A percentile compares a stretch with the other conserved stretches of the same genome.
Evolutionary conservation across 2,888 invertebrate species (phyloP).

Genomic region (Chalcosyrphus nemorum): DNA sequence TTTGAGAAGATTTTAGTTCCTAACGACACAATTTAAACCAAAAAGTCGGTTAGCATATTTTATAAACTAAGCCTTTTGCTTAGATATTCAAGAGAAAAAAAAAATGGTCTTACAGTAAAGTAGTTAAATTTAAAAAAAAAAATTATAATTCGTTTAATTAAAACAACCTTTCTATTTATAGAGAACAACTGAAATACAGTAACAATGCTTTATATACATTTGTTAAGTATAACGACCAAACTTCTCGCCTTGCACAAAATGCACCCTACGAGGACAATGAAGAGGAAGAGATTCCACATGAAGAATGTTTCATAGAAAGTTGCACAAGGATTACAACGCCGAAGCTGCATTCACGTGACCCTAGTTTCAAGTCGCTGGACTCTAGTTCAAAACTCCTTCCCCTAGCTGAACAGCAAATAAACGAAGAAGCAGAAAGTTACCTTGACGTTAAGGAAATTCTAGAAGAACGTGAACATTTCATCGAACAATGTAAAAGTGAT

Average conservation of each 20-base stretch:
- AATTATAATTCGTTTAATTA: too few relatives aligned
- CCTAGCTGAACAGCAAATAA: background rate
- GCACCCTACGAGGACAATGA: background rate
- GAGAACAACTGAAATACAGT: conserved; percentile 33
- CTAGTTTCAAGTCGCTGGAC: background rate
- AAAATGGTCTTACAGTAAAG: too few relatives aligned
- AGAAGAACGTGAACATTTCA: conserved; percentile 42
- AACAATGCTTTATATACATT: conserved; percentile 50
- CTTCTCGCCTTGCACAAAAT: background rate
- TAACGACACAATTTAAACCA: too few relatives aligned
- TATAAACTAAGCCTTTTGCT: too few relatives aligned
- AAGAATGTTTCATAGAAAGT: background rate
- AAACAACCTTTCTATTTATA: too few relatives aligned
- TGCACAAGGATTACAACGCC: background rate
- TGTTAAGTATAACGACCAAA: conserved; percentile 16
- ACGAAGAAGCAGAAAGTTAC: background rate
- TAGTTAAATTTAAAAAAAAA: too few relatives aligned
- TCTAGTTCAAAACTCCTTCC: background rate
- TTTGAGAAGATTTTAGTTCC: too few relatives aligned
- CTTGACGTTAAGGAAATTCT: conserved; percentile 27
- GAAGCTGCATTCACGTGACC: background rate
- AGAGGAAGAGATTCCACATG: background rate
- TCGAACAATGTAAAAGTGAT: conserved; percentile 57
- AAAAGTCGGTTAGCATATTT: too few relatives aligned
- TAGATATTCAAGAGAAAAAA: too few relatives aligned